Evolutionary conservation across 53 echinoderm and acorn worm species (phyloP).

Genomic region (Paelopatides confundens): DNA sequence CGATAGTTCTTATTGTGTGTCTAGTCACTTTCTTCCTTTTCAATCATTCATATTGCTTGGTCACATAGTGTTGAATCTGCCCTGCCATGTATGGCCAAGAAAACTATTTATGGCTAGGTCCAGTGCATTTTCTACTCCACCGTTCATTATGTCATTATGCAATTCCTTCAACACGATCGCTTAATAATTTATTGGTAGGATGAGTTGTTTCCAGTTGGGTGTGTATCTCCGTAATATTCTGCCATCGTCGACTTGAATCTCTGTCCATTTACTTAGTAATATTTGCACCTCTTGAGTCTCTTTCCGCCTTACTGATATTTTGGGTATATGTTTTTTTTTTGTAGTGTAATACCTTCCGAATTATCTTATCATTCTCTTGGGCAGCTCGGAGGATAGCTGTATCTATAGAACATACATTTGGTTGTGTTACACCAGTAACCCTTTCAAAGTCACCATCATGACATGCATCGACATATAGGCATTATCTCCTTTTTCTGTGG

Average conservation of each 20-base stretch:
- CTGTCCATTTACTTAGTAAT: conserved; percentile 58
- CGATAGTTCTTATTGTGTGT: conserved; percentile 53
- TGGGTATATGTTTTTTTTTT: neutral
- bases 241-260: conserved; percentile 17
- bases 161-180: conserved; percentile 48
- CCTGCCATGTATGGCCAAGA: conserved; percentile 71
- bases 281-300: neutral
- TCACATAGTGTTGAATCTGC: conserved; percentile 54
- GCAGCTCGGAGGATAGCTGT: neutral
- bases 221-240: conserved; percentile 40
- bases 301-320: neutral
- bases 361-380: conserved; percentile 38
- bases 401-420: neutral
- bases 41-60: conserved; percentile 10
- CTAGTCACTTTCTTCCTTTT: conserved; percentile 34
- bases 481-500: neutral
- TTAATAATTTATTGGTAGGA: conserved; percentile 39
- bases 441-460: neutral
- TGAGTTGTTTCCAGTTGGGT: conserved; percentile 29
- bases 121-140: conserved; percentile 58
- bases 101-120: conserved; percentile 63
- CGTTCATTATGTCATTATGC: conserved; percentile 69
- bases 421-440: neutral
- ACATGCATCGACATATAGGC: conserved; percentile 11
- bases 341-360: conserved; percentile 6